Evolutionary conservation across 2,888 invertebrate genomes (phyloP), one percentile per base, ranked within the genome.

Genomic region (Acanthosepion pharaonis): DNA sequence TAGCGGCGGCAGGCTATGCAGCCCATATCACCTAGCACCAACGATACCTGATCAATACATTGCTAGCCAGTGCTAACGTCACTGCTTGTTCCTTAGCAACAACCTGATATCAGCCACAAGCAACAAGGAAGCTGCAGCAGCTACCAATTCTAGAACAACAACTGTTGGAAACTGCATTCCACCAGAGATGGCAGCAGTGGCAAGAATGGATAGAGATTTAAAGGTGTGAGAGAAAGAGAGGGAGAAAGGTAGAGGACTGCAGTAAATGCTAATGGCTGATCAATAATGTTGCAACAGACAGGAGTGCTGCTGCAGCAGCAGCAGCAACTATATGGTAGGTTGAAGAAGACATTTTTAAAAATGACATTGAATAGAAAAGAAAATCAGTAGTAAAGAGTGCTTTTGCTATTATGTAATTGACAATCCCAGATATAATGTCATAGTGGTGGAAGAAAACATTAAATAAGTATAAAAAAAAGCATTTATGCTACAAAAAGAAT

Each of bases 281-380:
- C 93, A 93, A 93, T 93, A 93, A 49, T 53, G 92, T 49, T 48
- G 93, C 93, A 93, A 53, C 93, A 93, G 93, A 42, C 92, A 93
- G 6, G 15, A 53, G 49, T 20, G 33, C n/a, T 53, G 92, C 53
- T 53, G 92, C 92, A 28, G 53, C 93, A 6, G 48, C 92, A 33
- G 33, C 91, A 25, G 23, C 91, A 4, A 28, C 91, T 91, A 91
- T 33, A 42, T 33, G 33, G n/a, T n/a, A n/a, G 92, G 51, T 18
- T 92, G 93, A 28, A 18, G 53, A 53, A 49, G 48, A 93, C 48
- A n/a, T n/a, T 51, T n/a, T 25, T n/a, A 28, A 92, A 53, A 53
- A 48, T 28, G 28, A 51, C n/a, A 28, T 48, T 93, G 53, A 49
- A 93, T 93, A 33, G 53, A 78, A 78, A 78, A 93, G 93, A 93